Evolutionary conservation across 2,888 invertebrate genomes (phyloP).

Genomic region (Strigamia crassipes): DNA sequence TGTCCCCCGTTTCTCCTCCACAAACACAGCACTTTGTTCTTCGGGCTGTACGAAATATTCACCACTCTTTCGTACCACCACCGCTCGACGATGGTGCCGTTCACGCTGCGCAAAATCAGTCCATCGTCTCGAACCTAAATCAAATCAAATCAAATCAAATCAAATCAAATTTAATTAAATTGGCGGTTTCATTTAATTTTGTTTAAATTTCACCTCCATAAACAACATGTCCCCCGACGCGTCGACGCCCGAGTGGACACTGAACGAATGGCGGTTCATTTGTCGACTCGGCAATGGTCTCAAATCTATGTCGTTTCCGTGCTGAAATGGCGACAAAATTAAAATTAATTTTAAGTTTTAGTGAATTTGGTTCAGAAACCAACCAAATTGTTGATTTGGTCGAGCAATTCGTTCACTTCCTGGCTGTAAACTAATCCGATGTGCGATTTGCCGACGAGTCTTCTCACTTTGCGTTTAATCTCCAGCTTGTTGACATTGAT

Average conservation of each 20-base stretch:
- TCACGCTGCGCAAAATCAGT: conserved; percentile 63
- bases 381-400: conserved; percentile 92
- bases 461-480: conserved; percentile 81
- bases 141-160: no score
- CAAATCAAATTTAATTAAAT: no score
- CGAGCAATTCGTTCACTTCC: conserved; percentile 93
- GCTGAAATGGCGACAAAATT: conserved; percentile 64
- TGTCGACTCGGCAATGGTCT: conserved; percentile 94
- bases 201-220: conserved; percentile 61
- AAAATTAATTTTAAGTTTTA: neutral
- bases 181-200: no score
- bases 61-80: conserved; percentile 99
- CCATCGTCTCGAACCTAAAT: conserved; percentile 88
- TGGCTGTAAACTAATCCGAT: conserved; percentile 97
- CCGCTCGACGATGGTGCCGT: conserved; percentile 65
- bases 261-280: conserved; percentile 95
- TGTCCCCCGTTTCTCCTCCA: conserved; percentile 95
- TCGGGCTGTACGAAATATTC: conserved; percentile 99
- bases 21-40: conserved; percentile 93
- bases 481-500: conserved; percentile 82
- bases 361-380: conserved; percentile 55
- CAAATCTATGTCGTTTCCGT: conserved; percentile 96
- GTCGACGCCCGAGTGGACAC: conserved; percentile 95
- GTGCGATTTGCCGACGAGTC: conserved; percentile 96
- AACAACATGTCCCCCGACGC: conserved; percentile 74